Evolutionary conservation across 2,113 vertebrate species (phyloP).

Genomic region (Microtus richardsoni): DNA sequence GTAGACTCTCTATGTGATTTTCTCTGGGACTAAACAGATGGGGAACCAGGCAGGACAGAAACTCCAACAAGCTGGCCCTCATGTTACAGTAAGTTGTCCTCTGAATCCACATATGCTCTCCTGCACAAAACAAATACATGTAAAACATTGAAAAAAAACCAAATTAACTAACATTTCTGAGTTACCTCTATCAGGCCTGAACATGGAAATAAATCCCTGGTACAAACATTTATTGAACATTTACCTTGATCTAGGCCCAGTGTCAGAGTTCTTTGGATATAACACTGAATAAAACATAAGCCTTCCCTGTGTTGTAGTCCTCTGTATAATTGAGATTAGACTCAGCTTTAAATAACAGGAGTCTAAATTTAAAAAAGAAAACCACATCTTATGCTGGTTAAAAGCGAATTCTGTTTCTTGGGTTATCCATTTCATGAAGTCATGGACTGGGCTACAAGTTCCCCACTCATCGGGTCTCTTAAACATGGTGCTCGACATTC

Average conservation of each 20-base stretch:
- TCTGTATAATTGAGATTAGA: background rate
- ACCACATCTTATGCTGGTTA: background rate
- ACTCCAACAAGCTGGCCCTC: too few species aligned
- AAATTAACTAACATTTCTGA: background rate
- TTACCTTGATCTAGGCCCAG: background rate
- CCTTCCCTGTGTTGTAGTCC: background rate
- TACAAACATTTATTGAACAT: background rate
- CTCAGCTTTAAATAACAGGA: background rate
- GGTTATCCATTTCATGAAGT: background rate
- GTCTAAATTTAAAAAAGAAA: background rate
- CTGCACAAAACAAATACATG: background rate
- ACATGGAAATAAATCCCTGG: background rate
- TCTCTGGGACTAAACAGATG: too few species aligned
- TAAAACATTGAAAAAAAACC: background rate
- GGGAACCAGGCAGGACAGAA: too few species aligned
- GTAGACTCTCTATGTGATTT: too few species aligned
- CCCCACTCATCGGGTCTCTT: background rate
- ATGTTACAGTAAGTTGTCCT: too few species aligned
- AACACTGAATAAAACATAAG: background rate
- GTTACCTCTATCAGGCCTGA: background rate
- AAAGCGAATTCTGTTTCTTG: background rate
- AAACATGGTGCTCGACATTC: background rate
- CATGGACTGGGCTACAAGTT: background rate
- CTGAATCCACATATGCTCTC: background rate
- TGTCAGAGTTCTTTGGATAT: background rate